A percentile compares a stretch with the other conserved stretches of the same genome.
phyloP scores from a whole-genome alignment of 2,113 vertebrate species.

The Polypterus senegalus region DNA sequence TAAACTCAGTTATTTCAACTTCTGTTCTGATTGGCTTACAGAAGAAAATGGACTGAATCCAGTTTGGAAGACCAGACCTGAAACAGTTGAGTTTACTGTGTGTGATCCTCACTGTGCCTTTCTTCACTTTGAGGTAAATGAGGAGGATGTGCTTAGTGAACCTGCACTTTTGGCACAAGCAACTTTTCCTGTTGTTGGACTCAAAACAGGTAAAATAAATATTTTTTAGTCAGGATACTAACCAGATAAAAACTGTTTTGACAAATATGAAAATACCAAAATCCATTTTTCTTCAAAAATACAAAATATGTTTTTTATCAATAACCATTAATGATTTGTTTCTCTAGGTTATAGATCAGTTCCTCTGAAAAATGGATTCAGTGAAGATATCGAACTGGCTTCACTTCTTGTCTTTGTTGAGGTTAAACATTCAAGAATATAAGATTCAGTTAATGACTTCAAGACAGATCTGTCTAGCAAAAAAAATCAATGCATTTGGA shows the following conservation, averaged over 20 bases:
- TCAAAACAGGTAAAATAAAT: slow-evolving; percentile 50
- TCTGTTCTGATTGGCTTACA: slow-evolving; percentile 23
- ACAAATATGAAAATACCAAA: no score
- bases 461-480: no score
- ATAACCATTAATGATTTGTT: background rate
- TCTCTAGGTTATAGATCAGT: slow-evolving; percentile 52
- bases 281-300: no score
- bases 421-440: slow-evolving; percentile 34
- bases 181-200: slow-evolving; percentile 59
- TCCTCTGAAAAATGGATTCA: slow-evolving; percentile 62
- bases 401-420: slow-evolving; percentile 62
- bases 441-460: no score
- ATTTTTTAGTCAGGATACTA: no score
- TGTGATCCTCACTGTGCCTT: slow-evolving; percentile 51
- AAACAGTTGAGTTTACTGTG: slow-evolving; percentile 61
- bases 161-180: slow-evolving; percentile 63
- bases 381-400: slow-evolving; percentile 58
- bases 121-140: slow-evolving; percentile 60
- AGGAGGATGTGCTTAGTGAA: slow-evolving; percentile 70
- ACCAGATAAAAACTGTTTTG: no score
- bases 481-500: no score
- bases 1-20: background rate
- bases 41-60: slow-evolving; percentile 66
- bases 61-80: slow-evolving; percentile 48
- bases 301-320: background rate